A percentile compares a stretch with the other conserved stretches of the same genome.
Conservation (phyloP, 1,140 invertebrate genomes). For the Camponotus pennsylvanicus region DNA sequence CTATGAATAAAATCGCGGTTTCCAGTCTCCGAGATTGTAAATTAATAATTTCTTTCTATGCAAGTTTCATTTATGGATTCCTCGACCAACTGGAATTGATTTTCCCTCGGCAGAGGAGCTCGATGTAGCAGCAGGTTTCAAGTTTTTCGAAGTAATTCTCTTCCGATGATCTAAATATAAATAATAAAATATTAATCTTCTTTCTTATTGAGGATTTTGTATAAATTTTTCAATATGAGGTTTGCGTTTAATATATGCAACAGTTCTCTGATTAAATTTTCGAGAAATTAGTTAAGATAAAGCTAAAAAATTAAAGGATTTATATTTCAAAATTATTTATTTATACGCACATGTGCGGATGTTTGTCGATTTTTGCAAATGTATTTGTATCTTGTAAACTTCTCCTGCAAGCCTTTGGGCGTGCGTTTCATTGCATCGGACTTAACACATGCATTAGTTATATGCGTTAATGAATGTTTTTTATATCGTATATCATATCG, state of each 20-base stretch:
- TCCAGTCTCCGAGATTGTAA: slow-evolving; percentile 1
- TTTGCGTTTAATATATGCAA: too few species aligned
- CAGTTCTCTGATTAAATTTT: background rate
- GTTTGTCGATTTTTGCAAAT: background rate
- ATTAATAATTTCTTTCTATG: slow-evolving; percentile 15
- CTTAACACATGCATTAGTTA: background rate
- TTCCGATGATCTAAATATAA: background rate
- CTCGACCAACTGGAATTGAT: background rate
- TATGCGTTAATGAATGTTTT: slow-evolving; percentile 31
- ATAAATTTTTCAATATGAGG: background rate
- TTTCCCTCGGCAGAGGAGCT: background rate
- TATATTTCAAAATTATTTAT: background rate
- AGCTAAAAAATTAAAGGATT: background rate
- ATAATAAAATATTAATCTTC: background rate
- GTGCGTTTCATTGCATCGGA: slow-evolving; percentile 24
- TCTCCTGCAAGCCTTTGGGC: background rate
- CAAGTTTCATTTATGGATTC: slow-evolving; percentile 11
- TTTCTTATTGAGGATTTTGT: background rate
- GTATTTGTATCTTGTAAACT: slow-evolving; percentile 33
- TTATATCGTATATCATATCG: background rate
- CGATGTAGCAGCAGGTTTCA: background rate
- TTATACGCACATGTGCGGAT: background rate
- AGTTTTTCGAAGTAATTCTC: background rate
- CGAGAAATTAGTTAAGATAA: background rate
- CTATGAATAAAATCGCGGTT: slow-evolving; percentile 43